Evolutionary conservation across 2,113 vertebrate genomes (phyloP), one percentile per base, ranked within the genome.

Genomic region (Actenoides hombroni): DNA sequence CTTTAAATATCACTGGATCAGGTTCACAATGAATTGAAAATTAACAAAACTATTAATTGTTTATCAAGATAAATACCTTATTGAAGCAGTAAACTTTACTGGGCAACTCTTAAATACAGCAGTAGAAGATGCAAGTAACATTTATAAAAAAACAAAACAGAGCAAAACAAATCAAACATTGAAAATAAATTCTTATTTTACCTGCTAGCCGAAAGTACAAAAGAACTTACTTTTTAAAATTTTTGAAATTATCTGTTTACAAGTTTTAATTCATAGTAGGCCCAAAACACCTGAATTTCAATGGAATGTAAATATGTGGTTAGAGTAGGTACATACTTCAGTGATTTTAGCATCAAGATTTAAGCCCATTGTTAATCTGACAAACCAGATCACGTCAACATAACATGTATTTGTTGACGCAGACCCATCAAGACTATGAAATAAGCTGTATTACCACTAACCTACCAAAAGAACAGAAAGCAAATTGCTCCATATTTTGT

Each of bases 201-300:
- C 7, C 10, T 35, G 3, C 7, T 51, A 71, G 25, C 5, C 10
- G 69, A 48, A 79, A 74, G 13, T 21, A 46, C 0, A 0, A 14
- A 77, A 57, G 3, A 89, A 44, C 2, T 44, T 37, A 18, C 8
- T 20, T 29, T n/a, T 40, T 21, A 10, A 31, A 5, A 13, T 18
- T 70, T 53, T 28, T 28, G 16, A n/a, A 61, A 40, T 39, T 26
- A 15, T 0, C 1, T 57, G 11, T 46, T 51, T 85, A 13, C 9
- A 16, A 63, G 0, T 4, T 81, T 83, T 57, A 57, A 33, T 79
- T 61, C 25, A 39, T 3, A 70, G 29, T 9, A 9, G 14, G 4
- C 24, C 31, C 83, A 46, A 91, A 84, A 35, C 63, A 5, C 18
- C 3, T 46, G 35, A 56, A 68, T 0, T 1, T 6, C 20, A 86